Evolutionary conservation across 2,113 vertebrate species (phyloP), one percentile per base, ranked within the genome.

Genomic region (Rallus limicola): DNA sequence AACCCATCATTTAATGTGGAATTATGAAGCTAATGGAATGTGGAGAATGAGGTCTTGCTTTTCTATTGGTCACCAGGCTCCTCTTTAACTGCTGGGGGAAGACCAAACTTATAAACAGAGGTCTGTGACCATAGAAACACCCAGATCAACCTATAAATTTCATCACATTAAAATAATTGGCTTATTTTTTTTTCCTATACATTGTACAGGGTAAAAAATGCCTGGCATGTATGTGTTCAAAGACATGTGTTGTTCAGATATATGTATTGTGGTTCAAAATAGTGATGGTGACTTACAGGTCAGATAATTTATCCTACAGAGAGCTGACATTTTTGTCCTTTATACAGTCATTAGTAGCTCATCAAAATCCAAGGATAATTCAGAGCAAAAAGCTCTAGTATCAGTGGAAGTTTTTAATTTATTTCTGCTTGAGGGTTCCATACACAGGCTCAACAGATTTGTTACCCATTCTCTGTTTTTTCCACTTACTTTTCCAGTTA

Each of bases 81-180:
- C 60, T 85, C 69, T 95, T 91, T 89, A 82, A 48, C 69, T 78
- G 65, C 86, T 82, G 63, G 58, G 92, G 80, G 58, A 95, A 69
- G 86, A 96, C 72, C 72, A 91, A 90, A 55, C 36, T 31, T 58
- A 92, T 82, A 97, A 96, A 96, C 95, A 96, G 38, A 94, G 88
- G 80, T 88, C 91, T 84, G 96, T 89, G 95, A 38, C 96, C 96
- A 96, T 96, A 94, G 95, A 96, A 96, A 96, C 96, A 59, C 74
- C 7, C 8, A 69, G 62, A 82, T 62, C 65, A 48, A 86, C 82
- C 65, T 96, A 33, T 68, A 87, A 50, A 68, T 92, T 90, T 90
- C 83, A 91, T 87, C 86, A 69, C 50, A 12, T 58, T 82, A 31
- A 87, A 96, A 88, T 84, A 93, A 94, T 93, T 82, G 58, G 33